These are phyloP conservation scores for Entomobrya proxima DNA, from an alignment of 2,888 invertebrate genomes.

Conservation along the genomic window DNA sequence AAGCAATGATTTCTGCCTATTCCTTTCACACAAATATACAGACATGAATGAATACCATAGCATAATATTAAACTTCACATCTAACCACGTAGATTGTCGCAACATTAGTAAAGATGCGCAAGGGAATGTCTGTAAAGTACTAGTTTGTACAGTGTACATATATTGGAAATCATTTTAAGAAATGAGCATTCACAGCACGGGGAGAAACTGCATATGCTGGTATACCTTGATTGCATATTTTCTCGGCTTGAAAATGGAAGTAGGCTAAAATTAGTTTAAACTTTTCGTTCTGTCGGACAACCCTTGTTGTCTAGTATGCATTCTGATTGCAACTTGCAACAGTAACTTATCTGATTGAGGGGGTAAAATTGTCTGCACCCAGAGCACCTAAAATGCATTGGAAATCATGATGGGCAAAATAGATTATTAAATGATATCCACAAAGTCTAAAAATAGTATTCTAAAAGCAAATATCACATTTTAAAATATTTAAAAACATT, in stretches of 20 bases:
- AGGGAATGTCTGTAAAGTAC: conserved; percentile 25
- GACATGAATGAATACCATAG: background rate
- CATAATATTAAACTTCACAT: background rate
- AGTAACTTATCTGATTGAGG: background rate
- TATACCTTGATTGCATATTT: conserved; percentile 20
- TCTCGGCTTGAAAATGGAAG: conserved; percentile 50
- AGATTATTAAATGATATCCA: too few species aligned
- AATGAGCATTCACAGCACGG: background rate
- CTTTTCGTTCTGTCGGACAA: conserved; percentile 58
- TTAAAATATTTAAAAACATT: too few species aligned
- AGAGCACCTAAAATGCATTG: too few species aligned
- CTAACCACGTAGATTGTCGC: background rate
- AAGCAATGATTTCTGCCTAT: background rate
- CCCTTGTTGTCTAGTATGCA: conserved; percentile 61
- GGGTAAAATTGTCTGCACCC: background rate
- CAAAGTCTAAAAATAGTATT: too few species aligned
- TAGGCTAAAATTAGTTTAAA: conserved; percentile 74
- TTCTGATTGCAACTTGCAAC: background rate
- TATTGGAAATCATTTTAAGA: background rate
- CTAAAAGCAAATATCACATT: too few species aligned
- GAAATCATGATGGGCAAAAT: too few species aligned
- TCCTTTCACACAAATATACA: conserved; percentile 40
- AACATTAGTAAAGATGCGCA: conserved; percentile 24
- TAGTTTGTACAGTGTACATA: background rate
- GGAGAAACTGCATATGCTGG: too few species aligned